phyloP scores from a whole-genome alignment of 2,888 invertebrate genomes.

The Hydrotaea cyrtoneurina region DNA sequence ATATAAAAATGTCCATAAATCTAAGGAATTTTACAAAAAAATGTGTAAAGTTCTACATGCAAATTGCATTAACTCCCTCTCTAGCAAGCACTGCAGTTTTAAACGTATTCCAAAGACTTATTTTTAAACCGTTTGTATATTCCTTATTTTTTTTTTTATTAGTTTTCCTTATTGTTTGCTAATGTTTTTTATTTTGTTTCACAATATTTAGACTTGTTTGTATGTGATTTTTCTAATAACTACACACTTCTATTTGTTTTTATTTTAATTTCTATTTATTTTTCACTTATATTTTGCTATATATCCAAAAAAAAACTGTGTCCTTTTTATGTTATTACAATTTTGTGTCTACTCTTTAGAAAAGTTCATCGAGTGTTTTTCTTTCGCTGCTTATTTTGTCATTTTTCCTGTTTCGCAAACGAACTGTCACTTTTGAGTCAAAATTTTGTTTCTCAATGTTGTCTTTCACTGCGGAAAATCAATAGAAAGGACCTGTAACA shows the following conservation, averaged over 20 bases:
- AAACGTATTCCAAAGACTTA: background rate
- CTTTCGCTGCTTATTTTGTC: slow-evolving; percentile 57
- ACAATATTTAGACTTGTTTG: background rate
- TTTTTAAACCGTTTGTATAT: slow-evolving; percentile 12
- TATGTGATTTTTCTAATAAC: slow-evolving; percentile 12
- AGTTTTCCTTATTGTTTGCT: background rate
- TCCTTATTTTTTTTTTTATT: slow-evolving; percentile 8
- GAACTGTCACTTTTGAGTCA: slow-evolving; percentile 64
- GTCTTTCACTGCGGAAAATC: slow-evolving; percentile 70
- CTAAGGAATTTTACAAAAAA: background rate
- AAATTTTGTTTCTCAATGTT: slow-evolving; percentile 55
- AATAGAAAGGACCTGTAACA: slow-evolving; percentile 74
- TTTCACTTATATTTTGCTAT: background rate
- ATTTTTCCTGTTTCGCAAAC: slow-evolving; percentile 61
- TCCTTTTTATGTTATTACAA: slow-evolving; percentile 58
- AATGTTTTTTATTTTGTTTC: background rate
- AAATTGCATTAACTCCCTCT: background rate
- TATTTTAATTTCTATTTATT: slow-evolving; percentile 36
- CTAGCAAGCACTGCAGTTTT: background rate
- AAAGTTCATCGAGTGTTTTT: slow-evolving; percentile 51
- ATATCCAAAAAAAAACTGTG: background rate
- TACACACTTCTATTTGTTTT: slow-evolving; percentile 14
- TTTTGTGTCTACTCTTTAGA: slow-evolving; percentile 64
- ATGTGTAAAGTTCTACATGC: background rate
- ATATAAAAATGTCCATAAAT: slow-evolving; percentile 17